These are phyloP conservation scores for Piscicola geometra DNA, from an alignment of 2,888 invertebrate species.

Conservation along the genomic window DNA sequence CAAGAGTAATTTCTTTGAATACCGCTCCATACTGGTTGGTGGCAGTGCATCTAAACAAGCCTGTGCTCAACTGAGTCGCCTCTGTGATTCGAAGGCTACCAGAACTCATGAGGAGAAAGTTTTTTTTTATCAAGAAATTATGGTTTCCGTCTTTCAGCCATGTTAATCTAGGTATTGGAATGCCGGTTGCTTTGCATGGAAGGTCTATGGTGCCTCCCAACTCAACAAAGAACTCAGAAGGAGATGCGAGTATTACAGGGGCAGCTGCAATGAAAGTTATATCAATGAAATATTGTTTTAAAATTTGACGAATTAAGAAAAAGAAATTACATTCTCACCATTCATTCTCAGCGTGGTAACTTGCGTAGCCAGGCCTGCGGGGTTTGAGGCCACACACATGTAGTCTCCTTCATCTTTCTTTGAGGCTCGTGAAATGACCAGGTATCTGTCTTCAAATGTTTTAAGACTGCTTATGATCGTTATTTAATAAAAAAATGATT, in stretches of 20 bases:
- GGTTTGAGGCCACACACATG: slow-evolving; percentile 57
- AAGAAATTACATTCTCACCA: neutral
- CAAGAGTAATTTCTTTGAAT: slow-evolving; percentile 45
- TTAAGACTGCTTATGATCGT: too few species aligned
- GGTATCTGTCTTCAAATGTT: slow-evolving; percentile 49
- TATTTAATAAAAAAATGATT: too few species aligned
- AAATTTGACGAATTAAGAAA: too few species aligned
- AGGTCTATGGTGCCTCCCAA: neutral
- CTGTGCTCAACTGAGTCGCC: slow-evolving; percentile 53
- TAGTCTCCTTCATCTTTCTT: slow-evolving; percentile 51
- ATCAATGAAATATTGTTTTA: too few species aligned
- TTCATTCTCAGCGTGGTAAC: neutral
- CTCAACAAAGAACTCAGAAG: neutral
- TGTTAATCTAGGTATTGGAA: neutral
- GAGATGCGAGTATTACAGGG: neutral
- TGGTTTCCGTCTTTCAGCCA: neutral
- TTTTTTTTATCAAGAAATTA: neutral
- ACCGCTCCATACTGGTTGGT: slow-evolving; percentile 58
- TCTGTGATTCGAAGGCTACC: neutral
- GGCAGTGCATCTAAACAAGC: slow-evolving; percentile 58
- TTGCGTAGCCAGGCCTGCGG: slow-evolving; percentile 53
- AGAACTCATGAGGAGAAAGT: neutral
- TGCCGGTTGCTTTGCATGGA: neutral
- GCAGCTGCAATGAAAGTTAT: neutral
- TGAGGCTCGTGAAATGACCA: slow-evolving; percentile 48